A percentile compares a stretch with the other conserved stretches of the same genome.
phyloP scores from a whole-genome alignment of 2,113 vertebrate genomes.

The Silurus meridionalis region DNA sequence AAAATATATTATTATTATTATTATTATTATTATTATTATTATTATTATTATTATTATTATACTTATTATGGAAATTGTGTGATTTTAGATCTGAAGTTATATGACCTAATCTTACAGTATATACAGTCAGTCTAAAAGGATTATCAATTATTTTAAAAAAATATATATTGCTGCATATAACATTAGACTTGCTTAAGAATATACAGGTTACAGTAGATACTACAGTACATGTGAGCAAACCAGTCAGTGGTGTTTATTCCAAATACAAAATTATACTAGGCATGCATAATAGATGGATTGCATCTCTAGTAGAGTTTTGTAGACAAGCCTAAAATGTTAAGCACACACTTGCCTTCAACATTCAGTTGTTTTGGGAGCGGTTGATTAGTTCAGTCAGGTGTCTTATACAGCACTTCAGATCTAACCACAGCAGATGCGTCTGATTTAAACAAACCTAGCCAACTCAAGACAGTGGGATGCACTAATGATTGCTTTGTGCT shows the following conservation, averaged over 20 bases:
- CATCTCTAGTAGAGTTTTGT: background rate
- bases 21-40: no score
- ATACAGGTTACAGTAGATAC: background rate
- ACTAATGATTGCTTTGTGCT: conserved; percentile 30
- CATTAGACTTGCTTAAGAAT: no score
- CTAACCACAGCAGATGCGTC: background rate
- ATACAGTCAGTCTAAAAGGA: no score
- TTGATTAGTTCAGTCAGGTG: background rate
- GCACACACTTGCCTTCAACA: background rate
- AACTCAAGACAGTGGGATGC: conserved; percentile 29
- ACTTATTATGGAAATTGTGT: background rate
- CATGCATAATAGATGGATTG: background rate
- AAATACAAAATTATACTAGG: background rate
- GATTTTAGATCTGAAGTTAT: background rate
- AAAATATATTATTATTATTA: no score
- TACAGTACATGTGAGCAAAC: background rate
- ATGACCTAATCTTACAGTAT: background rate
- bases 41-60: no score
- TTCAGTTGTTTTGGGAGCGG: background rate
- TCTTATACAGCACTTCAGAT: background rate
- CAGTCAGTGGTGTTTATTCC: background rate
- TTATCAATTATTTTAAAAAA: no score
- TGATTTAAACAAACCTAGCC: background rate
- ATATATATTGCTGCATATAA: no score
- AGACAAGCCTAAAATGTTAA: background rate